Conservation (phyloP, 2,797 vertebrate species). For the Octomys mimax region DNA sequence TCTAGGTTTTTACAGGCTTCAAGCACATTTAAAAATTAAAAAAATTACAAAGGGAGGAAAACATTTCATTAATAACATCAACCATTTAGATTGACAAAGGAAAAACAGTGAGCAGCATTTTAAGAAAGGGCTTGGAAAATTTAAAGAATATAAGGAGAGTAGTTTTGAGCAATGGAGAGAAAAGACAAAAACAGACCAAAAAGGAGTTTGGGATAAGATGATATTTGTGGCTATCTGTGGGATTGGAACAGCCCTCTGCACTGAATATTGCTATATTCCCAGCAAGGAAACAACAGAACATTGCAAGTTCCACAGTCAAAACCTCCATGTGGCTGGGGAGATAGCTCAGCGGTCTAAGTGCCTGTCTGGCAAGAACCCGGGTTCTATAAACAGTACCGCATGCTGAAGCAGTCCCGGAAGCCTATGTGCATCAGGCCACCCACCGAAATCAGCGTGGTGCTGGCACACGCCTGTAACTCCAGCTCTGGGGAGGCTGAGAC, state of each 20-base stretch:
- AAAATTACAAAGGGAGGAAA: background rate
- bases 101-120: background rate
- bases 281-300: background rate
- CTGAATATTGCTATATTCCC: background rate
- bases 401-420: too few relatives aligned
- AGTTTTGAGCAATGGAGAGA: background rate
- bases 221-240: background rate
- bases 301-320: too few relatives aligned
- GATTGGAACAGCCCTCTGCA: too few relatives aligned
- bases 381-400: too few relatives aligned
- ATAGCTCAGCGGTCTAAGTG: too few relatives aligned
- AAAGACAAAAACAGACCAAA: background rate
- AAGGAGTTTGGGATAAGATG: background rate
- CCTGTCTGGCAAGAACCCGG: too few relatives aligned
- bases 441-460: too few relatives aligned
- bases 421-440: too few relatives aligned
- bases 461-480: too few relatives aligned
- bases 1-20: background rate
- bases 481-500: too few relatives aligned
- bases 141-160: background rate
- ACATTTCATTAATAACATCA: background rate
- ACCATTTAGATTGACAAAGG: background rate
- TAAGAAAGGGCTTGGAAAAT: background rate
- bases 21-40: background rate
- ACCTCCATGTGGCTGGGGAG: too few relatives aligned